These are phyloP conservation scores for Lamprologus lemairii DNA, from an alignment of 2,113 vertebrate species.

Conservation along the genomic window DNA sequence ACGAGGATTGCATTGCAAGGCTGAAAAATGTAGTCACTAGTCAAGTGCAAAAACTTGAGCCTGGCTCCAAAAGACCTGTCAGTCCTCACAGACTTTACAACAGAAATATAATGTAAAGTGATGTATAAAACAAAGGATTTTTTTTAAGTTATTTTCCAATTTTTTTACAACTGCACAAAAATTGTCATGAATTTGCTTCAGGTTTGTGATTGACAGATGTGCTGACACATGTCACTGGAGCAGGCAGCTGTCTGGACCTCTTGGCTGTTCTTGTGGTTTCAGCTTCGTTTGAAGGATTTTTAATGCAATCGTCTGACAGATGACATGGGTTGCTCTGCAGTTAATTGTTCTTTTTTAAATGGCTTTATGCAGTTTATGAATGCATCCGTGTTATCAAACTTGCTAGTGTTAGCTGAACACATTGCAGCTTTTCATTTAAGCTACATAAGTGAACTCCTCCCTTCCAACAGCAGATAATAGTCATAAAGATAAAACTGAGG, in stretches of 20 bases:
- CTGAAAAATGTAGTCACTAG: not conserved
- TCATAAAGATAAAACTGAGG: not conserved
- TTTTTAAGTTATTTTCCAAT: not conserved
- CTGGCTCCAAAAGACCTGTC: not conserved
- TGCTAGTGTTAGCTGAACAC: not conserved
- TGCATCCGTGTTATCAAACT: not conserved
- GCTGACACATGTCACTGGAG: not conserved
- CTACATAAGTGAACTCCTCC: not conserved
- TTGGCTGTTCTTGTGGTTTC: not conserved
- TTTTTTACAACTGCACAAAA: not conserved
- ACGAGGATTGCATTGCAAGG: fast-evolving
- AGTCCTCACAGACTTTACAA: fast-evolving
- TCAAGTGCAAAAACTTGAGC: not conserved
- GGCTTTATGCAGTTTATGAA: not conserved
- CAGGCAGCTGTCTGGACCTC: not conserved
- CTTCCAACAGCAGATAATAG: not conserved
- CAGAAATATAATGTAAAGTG: not conserved
- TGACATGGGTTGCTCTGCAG: not conserved
- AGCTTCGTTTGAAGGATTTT: not conserved
- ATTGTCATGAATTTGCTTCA: not conserved
- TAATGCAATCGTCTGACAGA: not conserved
- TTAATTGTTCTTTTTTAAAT: not conserved
- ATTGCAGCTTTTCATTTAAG: not conserved
- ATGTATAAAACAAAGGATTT: too few species aligned
- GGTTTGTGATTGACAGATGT: not conserved